Evolutionary conservation across 2,113 vertebrate genomes (phyloP), one percentile per base, ranked within the genome.

Genomic region (Eclectus roratus): DNA sequence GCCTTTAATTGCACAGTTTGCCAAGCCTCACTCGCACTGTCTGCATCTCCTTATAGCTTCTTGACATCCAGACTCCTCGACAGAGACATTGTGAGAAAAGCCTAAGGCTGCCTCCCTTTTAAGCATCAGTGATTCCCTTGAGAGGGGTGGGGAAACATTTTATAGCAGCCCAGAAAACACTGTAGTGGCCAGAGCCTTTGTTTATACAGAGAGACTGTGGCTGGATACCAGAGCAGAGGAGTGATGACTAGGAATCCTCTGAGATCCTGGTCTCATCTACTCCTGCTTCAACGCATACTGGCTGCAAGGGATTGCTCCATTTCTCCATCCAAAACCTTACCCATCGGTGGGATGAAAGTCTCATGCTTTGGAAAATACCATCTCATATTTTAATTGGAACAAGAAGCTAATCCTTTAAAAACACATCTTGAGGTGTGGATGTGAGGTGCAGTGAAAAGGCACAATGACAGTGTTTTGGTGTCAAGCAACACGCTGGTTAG

Each of bases 31-130:
- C 56, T 29, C 29, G 2, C 33, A 33, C n/a, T 55, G 2, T 50
- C 43, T 85, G 10, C 15, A 66, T 80, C 19, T 65, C 47, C 5
- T 28, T 65, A 4, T 31, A 23, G 13, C 53, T 92, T 56, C 56
- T 49, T 81, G 56, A 44, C 47, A 39, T 25, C 46, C 29, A 7
- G 2, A 17, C 39, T 84, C 72, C 46, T 70, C 2, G 1, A 24
- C 46, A 76, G 91, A 80, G 63, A 37, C n/a, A 31, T 11, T 93
- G 79, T 88, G 91, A 96, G 88, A 94, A 95, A 88, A 94, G 25
- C 71, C 83, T 10, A 37, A 50, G 29, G 21, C 72, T 93, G 64
- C 39, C 39, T 85, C 71, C 63, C 88, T 89, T 93, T 73, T 74
- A 91, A 82, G 60, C 71, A 94, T 46, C 70, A 84, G 73, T 4